Evolutionary conservation across 2,888 invertebrate genomes (phyloP).

Genomic region (Cephalotes varians): DNA sequence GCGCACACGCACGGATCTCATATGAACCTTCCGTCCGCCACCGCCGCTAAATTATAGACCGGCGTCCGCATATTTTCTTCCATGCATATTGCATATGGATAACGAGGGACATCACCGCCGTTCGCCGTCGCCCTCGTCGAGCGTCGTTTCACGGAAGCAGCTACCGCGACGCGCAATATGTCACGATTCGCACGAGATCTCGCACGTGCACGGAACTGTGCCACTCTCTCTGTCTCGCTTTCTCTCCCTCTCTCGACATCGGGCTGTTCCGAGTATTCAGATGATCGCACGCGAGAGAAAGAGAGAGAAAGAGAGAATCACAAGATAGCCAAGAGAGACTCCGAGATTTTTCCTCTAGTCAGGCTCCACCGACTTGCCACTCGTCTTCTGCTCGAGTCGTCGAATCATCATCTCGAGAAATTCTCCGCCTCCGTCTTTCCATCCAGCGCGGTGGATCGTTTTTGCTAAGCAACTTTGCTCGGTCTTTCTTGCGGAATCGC

Average conservation of each 20-base stretch:
- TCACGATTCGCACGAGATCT: constrained; percentile 33
- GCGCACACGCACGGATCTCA: neutral
- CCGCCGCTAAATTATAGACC: constrained; percentile 42
- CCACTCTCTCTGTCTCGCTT: neutral
- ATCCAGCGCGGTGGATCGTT: neutral
- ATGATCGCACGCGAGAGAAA: neutral
- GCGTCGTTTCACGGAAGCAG: constrained; percentile 10
- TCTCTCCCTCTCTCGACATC: neutral
- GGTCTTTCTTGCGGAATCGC: neutral
- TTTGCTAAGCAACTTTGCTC: constrained; percentile 10
- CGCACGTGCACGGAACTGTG: neutral
- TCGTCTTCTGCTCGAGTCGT: neutral
- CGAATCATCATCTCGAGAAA: constrained; percentile 35
- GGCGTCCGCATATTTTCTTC: constrained; percentile 33
- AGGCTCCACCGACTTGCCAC: neutral
- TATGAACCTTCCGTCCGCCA: neutral
- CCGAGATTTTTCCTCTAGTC: constrained; percentile 10
- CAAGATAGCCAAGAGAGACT: neutral
- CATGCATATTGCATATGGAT: constrained; percentile 48
- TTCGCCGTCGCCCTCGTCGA: neutral
- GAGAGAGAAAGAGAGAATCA: neutral
- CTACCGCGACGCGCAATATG: constrained; percentile 28
- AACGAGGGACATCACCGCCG: constrained; percentile 31
- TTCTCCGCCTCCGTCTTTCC: constrained; percentile 14
- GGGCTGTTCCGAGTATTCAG: constrained; percentile 1